Evolutionary conservation across 1,140 invertebrate genomes (phyloP).

Genomic region (Drosophila trapezifrons): DNA sequence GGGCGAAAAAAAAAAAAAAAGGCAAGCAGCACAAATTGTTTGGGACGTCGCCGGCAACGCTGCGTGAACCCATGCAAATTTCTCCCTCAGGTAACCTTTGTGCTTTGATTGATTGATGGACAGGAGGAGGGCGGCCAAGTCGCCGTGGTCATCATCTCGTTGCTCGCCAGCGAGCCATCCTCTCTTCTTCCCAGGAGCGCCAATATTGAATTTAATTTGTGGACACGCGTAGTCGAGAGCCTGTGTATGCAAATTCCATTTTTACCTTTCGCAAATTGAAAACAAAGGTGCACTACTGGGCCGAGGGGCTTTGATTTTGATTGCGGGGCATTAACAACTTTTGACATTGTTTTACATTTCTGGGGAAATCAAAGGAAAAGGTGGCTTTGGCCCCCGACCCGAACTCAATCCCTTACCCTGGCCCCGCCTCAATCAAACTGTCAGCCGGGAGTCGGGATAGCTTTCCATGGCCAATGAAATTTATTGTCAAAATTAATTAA

Average conservation of each 20-base stretch:
- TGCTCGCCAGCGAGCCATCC: constrained; percentile 6
- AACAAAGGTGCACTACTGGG: constrained; percentile 58
- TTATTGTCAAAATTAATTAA: constrained; percentile 82
- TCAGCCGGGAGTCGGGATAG: constrained; percentile 31
- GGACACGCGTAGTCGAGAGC: constrained; percentile 60
- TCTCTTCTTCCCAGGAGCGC: constrained; percentile 15
- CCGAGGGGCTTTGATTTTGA: constrained; percentile 43
- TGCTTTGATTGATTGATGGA: constrained; percentile 81
- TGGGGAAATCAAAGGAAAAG: constrained; percentile 71
- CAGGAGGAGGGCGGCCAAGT: constrained; percentile 31
- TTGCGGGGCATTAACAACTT: constrained; percentile 74
- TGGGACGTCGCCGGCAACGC: constrained; percentile 57
- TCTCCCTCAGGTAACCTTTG: constrained; percentile 79
- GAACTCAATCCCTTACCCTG: constrained; percentile 36
- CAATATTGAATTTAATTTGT: constrained; percentile 80
- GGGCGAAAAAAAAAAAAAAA: constrained; percentile 29
- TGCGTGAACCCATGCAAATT: constrained; percentile 80
- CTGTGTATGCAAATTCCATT: constrained; percentile 65
- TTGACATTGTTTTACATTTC: constrained; percentile 79
- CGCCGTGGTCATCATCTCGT: constrained; percentile 52
- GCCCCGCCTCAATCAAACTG: constrained; percentile 70
- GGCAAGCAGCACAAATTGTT: constrained; percentile 66
- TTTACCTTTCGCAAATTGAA: constrained; percentile 40
- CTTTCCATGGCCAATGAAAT: constrained; percentile 39
- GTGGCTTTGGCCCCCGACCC: constrained; percentile 20